A percentile compares a stretch with the other conserved stretches of the same genome.
These are phyloP conservation scores for Odontophorus gujanensis DNA, from an alignment of 2,113 vertebrate genomes.

Conservation along the genomic window DNA sequence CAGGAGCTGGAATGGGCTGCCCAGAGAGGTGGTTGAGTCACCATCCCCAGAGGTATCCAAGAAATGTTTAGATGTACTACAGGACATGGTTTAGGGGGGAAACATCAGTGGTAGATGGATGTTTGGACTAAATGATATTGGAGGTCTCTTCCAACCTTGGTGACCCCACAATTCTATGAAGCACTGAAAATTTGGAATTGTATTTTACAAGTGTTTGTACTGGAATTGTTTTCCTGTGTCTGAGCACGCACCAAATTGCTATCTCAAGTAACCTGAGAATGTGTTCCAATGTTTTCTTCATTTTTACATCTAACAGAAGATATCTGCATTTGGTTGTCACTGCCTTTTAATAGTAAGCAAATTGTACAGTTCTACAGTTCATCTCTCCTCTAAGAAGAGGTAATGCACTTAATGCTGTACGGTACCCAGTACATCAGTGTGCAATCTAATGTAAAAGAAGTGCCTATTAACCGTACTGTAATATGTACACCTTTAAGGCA, in stretches of 20 bases:
- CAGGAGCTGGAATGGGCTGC: too few species aligned
- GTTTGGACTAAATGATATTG: too few species aligned
- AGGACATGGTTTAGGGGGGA: too few species aligned
- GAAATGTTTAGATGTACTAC: too few species aligned
- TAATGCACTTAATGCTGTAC: neutral
- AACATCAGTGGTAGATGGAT: too few species aligned
- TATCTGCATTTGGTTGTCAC: neutral
- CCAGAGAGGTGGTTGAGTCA: too few species aligned
- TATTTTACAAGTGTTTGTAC: neutral
- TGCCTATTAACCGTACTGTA: neutral
- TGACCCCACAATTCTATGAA: neutral
- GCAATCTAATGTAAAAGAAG: neutral
- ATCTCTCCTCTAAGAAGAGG: neutral
- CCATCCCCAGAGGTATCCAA: too few species aligned
- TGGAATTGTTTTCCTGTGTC: neutral
- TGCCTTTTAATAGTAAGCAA: conserved; percentile 9
- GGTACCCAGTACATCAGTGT: neutral
- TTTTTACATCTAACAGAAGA: neutral
- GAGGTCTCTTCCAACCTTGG: too few species aligned
- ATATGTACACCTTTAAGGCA: neutral
- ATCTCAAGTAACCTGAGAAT: neutral
- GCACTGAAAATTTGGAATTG: neutral
- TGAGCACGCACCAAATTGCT: neutral
- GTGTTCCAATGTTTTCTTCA: neutral
- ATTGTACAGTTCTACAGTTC: neutral